Evolutionary conservation across 2,797 vertebrate species (phyloP).

Genomic region (Helicolenus hilgendorfi): DNA sequence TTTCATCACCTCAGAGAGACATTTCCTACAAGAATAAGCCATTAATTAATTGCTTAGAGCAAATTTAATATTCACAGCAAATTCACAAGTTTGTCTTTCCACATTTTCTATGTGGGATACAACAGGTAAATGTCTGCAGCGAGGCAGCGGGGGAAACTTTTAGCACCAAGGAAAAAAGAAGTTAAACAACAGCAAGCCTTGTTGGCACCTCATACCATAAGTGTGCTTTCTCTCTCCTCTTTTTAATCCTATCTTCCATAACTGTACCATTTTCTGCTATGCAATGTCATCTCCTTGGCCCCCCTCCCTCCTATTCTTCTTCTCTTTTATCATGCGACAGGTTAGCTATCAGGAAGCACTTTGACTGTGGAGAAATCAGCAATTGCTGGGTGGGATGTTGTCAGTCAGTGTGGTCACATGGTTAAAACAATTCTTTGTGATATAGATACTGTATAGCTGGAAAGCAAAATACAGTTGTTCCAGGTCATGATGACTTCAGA

Average conservation of each 20-base stretch:
- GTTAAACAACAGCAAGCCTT: neutral
- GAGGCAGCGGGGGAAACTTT: neutral
- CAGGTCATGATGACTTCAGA: neutral
- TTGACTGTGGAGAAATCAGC: neutral
- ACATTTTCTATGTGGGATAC: neutral
- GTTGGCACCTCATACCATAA: neutral
- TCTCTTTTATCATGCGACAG: neutral
- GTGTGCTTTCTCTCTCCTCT: neutral
- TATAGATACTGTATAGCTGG: neutral
- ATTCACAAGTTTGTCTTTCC: neutral
- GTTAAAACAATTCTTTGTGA: neutral
- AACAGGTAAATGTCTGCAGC: neutral
- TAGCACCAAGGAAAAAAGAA: neutral
- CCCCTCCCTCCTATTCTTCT: neutral
- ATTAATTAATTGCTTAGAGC: constrained; percentile 4
- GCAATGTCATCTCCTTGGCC: neutral
- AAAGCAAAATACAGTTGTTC: neutral
- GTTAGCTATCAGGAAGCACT: neutral
- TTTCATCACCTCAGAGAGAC: neutral
- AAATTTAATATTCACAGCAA: constrained; percentile 1
- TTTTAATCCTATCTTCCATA: neutral
- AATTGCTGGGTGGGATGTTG: neutral
- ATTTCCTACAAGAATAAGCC: neutral
- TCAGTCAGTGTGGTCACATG: neutral
- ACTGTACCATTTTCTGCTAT: neutral